Conservation (phyloP, 2,113 vertebrate genomes). For the Eolophus roseicapilla region DNA sequence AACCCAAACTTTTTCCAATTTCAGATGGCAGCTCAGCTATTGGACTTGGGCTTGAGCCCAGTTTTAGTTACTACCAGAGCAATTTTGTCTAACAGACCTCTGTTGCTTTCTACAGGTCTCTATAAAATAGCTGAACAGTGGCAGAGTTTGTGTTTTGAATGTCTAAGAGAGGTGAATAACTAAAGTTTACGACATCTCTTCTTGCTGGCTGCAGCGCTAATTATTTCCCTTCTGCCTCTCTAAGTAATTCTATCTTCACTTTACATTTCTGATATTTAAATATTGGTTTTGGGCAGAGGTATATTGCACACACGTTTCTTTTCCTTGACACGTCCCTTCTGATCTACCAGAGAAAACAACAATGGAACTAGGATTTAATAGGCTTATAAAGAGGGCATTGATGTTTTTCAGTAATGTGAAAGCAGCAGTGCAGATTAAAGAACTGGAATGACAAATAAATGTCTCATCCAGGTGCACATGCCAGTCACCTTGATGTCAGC, state of each 20-base stretch:
- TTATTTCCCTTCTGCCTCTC: slow-evolving; percentile 47
- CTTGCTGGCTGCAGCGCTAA: slow-evolving; percentile 23
- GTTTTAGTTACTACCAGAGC: background rate
- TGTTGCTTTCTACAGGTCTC: background rate
- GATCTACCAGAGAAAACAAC: slow-evolving; percentile 49
- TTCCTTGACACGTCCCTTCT: slow-evolving; percentile 19
- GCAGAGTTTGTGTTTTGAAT: slow-evolving; percentile 32
- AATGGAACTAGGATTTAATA: slow-evolving; percentile 17
- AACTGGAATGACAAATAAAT: background rate
- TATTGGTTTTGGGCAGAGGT: slow-evolving; percentile 27
- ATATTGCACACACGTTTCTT: background rate
- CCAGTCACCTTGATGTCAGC: slow-evolving; percentile 31
- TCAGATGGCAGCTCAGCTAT: background rate
- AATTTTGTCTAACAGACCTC: background rate
- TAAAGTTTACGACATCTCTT: slow-evolving; percentile 37
- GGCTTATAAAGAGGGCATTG: slow-evolving; percentile 12
- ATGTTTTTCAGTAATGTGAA: background rate
- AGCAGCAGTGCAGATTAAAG: slow-evolving; percentile 2
- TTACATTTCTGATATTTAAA: slow-evolving; percentile 52
- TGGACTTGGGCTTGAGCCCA: slow-evolving; percentile 24
- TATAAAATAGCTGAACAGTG: slow-evolving; percentile 22
- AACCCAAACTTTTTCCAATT: background rate
- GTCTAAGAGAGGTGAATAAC: slow-evolving; percentile 6
- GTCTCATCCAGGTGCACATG: slow-evolving; percentile 26
- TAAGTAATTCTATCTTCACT: slow-evolving; percentile 40